Evolutionary conservation across 1,140 invertebrate genomes (phyloP), one percentile per base, ranked within the genome.

Genomic region (Laupala kohalensis): DNA sequence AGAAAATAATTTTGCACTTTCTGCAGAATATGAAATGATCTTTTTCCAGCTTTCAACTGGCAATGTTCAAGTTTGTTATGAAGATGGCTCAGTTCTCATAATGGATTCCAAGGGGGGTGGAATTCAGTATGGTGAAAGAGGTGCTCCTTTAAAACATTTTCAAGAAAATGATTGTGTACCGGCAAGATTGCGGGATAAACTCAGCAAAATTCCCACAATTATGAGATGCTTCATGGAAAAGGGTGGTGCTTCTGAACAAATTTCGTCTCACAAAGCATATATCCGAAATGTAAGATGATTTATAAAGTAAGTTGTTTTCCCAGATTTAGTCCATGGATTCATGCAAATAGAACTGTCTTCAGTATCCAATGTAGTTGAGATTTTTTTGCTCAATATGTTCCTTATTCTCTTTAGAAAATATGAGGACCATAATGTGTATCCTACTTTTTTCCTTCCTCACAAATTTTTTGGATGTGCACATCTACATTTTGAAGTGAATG

Each of bases 31-130:
- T n/a, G n/a, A n/a, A n/a, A n/a, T n/a, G n/a, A n/a, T 25, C 25
- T 64, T 64, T 12, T 70, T 53, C 15, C 30, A 70, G 69, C 69
- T 70, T 70, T 27, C 53, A 2, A 30, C 29, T 25, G 69, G 69
- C 25, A 37, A 70, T 24, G n/a, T 70, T 4, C 69, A 63, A n/a
- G 69, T 70, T 19, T 30, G 37, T 19, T 53, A 63, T 29, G 26
- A 19, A n/a, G 69, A 70, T 63, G 69, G 69, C 4, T 63, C 25
- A n/a, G 25, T 26, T 24, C n/a, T 70, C 25, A 70, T 30, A 6
- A 29, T 70, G 25, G 26, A 70, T 23, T 19, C 53, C 6, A 13
- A 12, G 15, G 37, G 53, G 25, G 53, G 37, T 2, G 69, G 19
- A 27, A 30, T 64, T 64, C 9, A 23, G 24, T 24, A 30, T 62